Evolutionary conservation across 2,888 invertebrate species (phyloP).

Genomic region (Agelastica alni): DNA sequence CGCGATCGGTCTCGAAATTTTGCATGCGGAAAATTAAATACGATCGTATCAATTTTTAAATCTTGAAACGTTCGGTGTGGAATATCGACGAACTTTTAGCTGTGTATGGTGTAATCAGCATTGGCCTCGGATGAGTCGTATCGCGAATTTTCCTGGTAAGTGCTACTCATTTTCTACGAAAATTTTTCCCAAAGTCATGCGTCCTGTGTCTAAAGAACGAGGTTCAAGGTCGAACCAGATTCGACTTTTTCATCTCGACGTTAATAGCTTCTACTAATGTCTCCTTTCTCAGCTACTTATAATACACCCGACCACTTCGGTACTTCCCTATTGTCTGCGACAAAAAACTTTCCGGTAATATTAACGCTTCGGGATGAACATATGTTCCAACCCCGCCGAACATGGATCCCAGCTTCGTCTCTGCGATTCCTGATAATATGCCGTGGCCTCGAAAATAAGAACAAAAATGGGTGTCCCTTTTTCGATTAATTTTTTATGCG

Average conservation of each 20-base stretch:
- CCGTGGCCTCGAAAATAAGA: too few species aligned
- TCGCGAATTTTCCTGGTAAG: slow-evolving; percentile 51
- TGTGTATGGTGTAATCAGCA: slow-evolving; percentile 58
- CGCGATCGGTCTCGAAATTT: slow-evolving; percentile 38
- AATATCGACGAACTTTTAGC: slow-evolving; percentile 26
- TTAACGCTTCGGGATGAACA: background rate
- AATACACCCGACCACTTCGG: too few species aligned
- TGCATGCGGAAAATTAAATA: slow-evolving; percentile 45
- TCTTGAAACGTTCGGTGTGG: slow-evolving; percentile 20
- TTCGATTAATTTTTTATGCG: background rate
- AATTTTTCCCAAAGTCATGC: slow-evolving; percentile 22
- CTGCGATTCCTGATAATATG: too few species aligned
- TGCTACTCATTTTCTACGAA: slow-evolving; percentile 19
- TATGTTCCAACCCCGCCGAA: background rate
- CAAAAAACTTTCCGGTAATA: too few species aligned
- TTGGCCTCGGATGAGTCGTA: slow-evolving; percentile 58
- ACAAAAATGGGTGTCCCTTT: too few species aligned
- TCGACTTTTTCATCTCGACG: too few species aligned
- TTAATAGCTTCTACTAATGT: too few species aligned
- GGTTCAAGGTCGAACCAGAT: slow-evolving; percentile 26
- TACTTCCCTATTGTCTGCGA: too few species aligned
- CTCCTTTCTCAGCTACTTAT: too few species aligned
- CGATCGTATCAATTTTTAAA: slow-evolving; percentile 9
- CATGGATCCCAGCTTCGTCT: background rate
- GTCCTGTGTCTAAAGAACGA: slow-evolving; percentile 16